Evolutionary conservation across 2,797 vertebrate genomes (phyloP).

Genomic region (Sibirionetta formosa): DNA sequence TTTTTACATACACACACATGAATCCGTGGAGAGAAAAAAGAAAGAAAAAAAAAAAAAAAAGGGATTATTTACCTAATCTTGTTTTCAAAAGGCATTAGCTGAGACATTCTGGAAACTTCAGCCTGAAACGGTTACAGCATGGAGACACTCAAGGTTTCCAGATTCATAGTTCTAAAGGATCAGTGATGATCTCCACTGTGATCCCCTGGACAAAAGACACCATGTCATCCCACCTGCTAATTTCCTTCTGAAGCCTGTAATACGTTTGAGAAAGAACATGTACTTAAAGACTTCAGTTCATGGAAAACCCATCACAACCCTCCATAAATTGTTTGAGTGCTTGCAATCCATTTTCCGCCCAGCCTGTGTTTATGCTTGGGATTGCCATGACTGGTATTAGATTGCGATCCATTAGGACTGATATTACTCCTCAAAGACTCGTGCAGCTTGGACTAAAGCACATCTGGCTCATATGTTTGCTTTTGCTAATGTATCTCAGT

Average conservation of each 20-base stretch:
- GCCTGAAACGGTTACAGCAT: neutral
- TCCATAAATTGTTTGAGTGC: neutral
- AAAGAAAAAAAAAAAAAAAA: neutral
- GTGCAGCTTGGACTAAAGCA: neutral
- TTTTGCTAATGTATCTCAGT: neutral
- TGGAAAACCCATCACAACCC: neutral
- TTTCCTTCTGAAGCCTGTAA: neutral
- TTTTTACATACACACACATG: neutral
- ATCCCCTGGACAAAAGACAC: neutral
- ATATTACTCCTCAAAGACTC: neutral
- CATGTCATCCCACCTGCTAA: neutral
- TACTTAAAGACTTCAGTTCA: neutral
- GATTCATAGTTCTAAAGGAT: neutral
- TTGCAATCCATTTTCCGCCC: too few species aligned
- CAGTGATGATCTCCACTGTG: neutral
- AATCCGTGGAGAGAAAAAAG: neutral
- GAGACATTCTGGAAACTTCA: neutral
- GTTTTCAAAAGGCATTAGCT: neutral
- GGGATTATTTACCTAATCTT: neutral
- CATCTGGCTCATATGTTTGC: neutral
- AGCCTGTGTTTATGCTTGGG: too few species aligned
- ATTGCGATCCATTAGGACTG: accelerated
- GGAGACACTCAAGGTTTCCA: neutral
- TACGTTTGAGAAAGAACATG: neutral
- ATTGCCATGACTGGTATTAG: neutral